phyloP scores from a whole-genome alignment of 2,113 vertebrate species.

The Ivindomyrus marchei region DNA sequence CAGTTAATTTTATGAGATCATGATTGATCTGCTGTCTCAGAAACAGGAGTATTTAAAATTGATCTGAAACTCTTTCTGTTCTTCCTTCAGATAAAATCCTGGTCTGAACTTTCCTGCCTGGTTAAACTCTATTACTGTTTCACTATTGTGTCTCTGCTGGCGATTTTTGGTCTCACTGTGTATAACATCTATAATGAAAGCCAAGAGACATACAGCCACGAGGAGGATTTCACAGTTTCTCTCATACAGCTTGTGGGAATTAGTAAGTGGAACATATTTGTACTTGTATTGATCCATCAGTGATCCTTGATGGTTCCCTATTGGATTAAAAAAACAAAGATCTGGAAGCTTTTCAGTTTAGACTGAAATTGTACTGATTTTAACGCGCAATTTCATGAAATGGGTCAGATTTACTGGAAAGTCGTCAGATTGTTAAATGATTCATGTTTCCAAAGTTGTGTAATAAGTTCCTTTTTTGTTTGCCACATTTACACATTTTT shows the following conservation, averaged over 20 bases:
- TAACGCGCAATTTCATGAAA: neutral
- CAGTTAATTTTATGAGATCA: neutral
- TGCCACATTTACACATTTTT: neutral
- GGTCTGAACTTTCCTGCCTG: constrained; percentile 61
- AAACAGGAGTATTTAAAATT: neutral
- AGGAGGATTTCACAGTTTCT: constrained; percentile 71
- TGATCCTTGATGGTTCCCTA: neutral
- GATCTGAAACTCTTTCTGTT: neutral
- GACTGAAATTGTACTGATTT: neutral
- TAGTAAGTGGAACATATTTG: constrained; percentile 53
- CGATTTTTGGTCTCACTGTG: constrained; percentile 62
- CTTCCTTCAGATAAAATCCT: constrained; percentile 63
- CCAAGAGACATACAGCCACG: constrained; percentile 18
- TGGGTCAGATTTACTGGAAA: neutral
- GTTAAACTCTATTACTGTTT: constrained; percentile 69
- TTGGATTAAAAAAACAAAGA: neutral
- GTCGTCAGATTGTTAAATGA: neutral
- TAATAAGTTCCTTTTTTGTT: neutral
- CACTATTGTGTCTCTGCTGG: constrained; percentile 62
- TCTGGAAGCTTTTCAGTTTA: neutral
- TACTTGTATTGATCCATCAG: neutral
- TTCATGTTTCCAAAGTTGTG: neutral
- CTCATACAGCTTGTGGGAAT: constrained; percentile 72
- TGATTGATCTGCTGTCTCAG: neutral
- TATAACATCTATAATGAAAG: constrained; percentile 57